phyloP scores from a whole-genome alignment of 1,140 invertebrate genomes.

The Thalassaphorura encarpata region DNA sequence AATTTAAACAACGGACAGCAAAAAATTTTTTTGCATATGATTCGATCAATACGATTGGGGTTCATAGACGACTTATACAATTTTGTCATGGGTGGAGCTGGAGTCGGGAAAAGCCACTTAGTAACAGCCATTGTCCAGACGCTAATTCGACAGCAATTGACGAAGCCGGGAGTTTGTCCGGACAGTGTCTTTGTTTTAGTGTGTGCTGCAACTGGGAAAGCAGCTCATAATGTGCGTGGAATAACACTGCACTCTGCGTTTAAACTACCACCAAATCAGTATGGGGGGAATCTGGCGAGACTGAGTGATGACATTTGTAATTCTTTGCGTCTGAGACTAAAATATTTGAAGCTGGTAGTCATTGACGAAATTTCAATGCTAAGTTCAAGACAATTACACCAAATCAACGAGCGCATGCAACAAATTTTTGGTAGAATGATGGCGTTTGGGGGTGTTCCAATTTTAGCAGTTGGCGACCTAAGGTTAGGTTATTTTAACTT shows the following conservation, averaged over 20 bases:
- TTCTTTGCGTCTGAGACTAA: slow-evolving; percentile 13
- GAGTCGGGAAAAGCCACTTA: slow-evolving; percentile 16
- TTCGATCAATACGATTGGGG: too few species aligned
- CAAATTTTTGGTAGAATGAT: slow-evolving; percentile 35
- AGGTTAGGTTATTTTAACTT: slow-evolving; percentile 3
- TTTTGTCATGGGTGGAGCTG: slow-evolving; percentile 3
- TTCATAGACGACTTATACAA: neutral
- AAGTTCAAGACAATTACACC: slow-evolving; percentile 29
- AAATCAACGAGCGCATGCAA: slow-evolving; percentile 33
- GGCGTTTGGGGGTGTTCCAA: slow-evolving; percentile 27
- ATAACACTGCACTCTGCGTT: slow-evolving; percentile 36
- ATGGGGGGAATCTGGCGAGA: slow-evolving; percentile 1
- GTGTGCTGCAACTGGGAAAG: slow-evolving; percentile 36
- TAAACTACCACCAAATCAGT: slow-evolving; percentile 33
- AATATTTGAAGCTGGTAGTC: slow-evolving; percentile 35
- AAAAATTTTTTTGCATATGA: neutral
- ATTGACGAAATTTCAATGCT: slow-evolving; percentile 40
- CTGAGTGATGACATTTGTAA: slow-evolving; percentile 29
- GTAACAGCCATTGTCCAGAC: slow-evolving; percentile 12
- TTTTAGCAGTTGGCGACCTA: slow-evolving; percentile 33
- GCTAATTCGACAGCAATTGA: neutral
- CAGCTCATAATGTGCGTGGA: slow-evolving; percentile 35
- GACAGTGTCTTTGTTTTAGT: slow-evolving; percentile 28
- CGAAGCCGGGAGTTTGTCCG: neutral
- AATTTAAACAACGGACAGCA: slow-evolving; percentile 8